phyloP scores from a whole-genome alignment of 1,140 invertebrate genomes.

The Plectrocnemia conspersa region DNA sequence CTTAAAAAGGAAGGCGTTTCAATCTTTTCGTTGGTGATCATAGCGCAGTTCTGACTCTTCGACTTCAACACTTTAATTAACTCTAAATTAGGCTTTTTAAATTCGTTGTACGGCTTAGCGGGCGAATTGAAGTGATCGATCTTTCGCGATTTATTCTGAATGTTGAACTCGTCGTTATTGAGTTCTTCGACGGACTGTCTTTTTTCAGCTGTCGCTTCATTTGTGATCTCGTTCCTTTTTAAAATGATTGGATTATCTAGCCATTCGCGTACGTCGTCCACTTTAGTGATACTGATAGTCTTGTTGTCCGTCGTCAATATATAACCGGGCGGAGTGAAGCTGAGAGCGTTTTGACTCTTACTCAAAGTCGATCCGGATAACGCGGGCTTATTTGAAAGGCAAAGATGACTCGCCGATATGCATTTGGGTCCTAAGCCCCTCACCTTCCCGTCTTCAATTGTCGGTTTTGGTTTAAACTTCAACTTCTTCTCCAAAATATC shows the following conservation, averaged over 20 bases:
- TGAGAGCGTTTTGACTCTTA: conserved; percentile 37
- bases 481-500: conserved; percentile 28
- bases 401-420: conserved; percentile 42
- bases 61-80: conserved; percentile 30
- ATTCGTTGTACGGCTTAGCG: conserved; percentile 9
- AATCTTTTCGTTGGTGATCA: conserved; percentile 14
- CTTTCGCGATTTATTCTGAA: conserved; percentile 37
- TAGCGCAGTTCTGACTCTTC: conserved; percentile 29
- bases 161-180: conserved; percentile 21
- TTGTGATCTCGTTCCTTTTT: conserved; percentile 32
- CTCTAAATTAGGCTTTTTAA: conserved; percentile 27
- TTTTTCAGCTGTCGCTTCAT: conserved; percentile 28
- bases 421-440: conserved; percentile 39
- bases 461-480: conserved; percentile 4
- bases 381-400: conserved; percentile 32
- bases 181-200: conserved; percentile 28
- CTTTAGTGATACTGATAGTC: conserved; percentile 43
- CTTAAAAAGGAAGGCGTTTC: conserved; percentile 41
- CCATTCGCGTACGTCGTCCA: conserved; percentile 48
- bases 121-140: conserved; percentile 30
- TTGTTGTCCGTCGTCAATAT: conserved; percentile 42
- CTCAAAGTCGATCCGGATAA: conserved; percentile 32
- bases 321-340: conserved; percentile 41
- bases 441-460: conserved; percentile 7
- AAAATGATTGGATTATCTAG: conserved; percentile 43